Evolutionary conservation across 30 jellyfish, hydroid and myxozoan genomes (phyloP).

Genomic region (Aurelia coerulea): DNA sequence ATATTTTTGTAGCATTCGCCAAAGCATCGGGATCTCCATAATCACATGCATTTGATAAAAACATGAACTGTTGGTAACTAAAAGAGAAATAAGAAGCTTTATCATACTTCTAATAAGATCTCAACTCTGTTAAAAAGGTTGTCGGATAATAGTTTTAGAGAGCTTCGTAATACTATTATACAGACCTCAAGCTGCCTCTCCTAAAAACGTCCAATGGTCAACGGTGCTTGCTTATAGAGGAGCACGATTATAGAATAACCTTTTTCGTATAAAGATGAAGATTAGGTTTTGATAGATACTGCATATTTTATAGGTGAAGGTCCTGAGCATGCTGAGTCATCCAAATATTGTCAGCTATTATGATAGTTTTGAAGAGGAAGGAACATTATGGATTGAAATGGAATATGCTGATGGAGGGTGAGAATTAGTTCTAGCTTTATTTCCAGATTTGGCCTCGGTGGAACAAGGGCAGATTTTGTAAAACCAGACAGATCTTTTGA

Average conservation of each 20-base stretch:
- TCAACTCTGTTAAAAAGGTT: no score
- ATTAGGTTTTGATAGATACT: no score
- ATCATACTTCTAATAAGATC: no score
- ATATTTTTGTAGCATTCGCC: conserved; percentile 48
- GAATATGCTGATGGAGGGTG: conserved; percentile 98
- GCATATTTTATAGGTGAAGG: conserved; percentile 63
- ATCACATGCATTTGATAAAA: conserved; percentile 75
- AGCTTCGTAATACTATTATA: no score
- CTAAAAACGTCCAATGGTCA: no score
- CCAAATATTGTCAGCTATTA: conserved; percentile 88
- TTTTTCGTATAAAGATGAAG: no score
- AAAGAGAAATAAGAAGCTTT: not conserved
- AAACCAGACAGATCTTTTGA: no score
- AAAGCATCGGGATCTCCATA: conserved; percentile 78
- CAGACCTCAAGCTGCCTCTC: no score
- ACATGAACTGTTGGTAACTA: conserved; percentile 54
- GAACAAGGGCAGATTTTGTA: no score
- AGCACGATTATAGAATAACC: no score
- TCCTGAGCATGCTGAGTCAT: conserved; percentile 91
- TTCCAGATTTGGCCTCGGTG: not conserved
- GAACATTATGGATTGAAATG: conserved; percentile 94
- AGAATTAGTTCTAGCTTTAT: not conserved
- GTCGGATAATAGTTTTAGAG: no score
- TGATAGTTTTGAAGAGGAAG: conserved; percentile 96
- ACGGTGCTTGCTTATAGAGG: no score